A percentile compares a stretch with the other conserved stretches of the same genome.
These are phyloP conservation scores for Conus canariensis DNA, from an alignment of 2,888 invertebrate genomes.

Conservation along the genomic window DNA sequence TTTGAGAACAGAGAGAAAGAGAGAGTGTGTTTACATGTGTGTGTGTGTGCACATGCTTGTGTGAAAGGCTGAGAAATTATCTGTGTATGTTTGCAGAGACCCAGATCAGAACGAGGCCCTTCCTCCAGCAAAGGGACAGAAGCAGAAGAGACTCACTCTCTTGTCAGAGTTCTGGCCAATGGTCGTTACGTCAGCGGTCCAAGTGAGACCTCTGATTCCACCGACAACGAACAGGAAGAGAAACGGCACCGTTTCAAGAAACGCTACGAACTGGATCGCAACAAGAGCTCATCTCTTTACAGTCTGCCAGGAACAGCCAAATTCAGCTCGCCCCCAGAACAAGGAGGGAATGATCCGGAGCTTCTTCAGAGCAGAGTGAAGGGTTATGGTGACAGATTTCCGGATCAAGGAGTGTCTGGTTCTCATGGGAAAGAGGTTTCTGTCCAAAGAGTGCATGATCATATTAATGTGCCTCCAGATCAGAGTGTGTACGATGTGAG, in stretches of 20 bases:
- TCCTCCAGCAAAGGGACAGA: neutral
- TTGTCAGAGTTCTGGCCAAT: conserved; percentile 31
- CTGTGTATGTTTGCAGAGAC: neutral
- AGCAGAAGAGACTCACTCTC: neutral
- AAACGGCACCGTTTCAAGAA: conserved; percentile 61
- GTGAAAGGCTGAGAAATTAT: neutral
- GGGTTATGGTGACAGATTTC: neutral
- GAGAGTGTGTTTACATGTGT: neutral
- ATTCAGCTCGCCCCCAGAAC: conserved; percentile 14
- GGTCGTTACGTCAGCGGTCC: conserved; percentile 31
- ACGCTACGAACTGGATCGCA: conserved; percentile 65
- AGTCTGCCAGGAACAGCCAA: conserved; percentile 54
- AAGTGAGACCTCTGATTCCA: conserved; percentile 69
- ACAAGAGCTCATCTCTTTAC: conserved; percentile 69
- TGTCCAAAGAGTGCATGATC: neutral
- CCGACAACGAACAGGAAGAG: conserved; percentile 67
- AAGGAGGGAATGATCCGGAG: neutral
- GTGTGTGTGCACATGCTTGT: neutral
- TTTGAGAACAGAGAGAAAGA: too few relatives aligned
- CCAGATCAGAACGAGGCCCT: neutral
- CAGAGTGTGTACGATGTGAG: neutral
- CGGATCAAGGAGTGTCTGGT: neutral
- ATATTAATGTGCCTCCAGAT: neutral
- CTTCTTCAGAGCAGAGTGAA: neutral
- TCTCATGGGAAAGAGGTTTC: neutral